Evolutionary conservation across 2,888 invertebrate genomes (phyloP).

Genomic region (Eupsilia transversa): DNA sequence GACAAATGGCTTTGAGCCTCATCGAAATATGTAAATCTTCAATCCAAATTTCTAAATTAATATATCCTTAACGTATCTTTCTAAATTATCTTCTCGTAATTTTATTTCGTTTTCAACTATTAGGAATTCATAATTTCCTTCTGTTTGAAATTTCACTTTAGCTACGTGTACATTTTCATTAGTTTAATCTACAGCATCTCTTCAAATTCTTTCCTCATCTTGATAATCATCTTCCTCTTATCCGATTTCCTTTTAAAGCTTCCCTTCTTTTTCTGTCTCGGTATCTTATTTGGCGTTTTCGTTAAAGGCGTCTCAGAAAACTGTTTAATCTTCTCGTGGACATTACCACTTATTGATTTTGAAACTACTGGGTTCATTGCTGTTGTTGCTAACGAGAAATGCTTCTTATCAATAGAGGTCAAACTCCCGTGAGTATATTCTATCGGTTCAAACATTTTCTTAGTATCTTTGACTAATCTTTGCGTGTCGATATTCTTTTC

Average conservation of each 20-base stretch:
- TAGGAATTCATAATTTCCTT: background rate
- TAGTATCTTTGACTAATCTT: slow-evolving; percentile 80
- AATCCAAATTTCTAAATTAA: slow-evolving; percentile 28
- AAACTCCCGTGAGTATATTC: slow-evolving; percentile 74
- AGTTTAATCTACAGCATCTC: slow-evolving; percentile 77
- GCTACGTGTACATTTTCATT: background rate
- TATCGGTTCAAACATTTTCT: slow-evolving; percentile 81
- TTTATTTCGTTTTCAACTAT: slow-evolving; percentile 5
- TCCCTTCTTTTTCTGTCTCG: slow-evolving; percentile 80
- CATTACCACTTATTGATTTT: slow-evolving; percentile 81
- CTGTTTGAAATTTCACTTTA: background rate
- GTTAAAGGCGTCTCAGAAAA: slow-evolving; percentile 78
- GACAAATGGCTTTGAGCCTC: slow-evolving; percentile 54
- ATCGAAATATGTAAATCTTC: slow-evolving; percentile 41
- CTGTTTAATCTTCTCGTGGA: slow-evolving; percentile 86
- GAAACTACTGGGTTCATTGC: slow-evolving; percentile 73
- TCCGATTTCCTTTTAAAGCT: slow-evolving; percentile 82
- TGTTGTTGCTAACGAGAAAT: slow-evolving; percentile 72
- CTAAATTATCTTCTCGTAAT: slow-evolving; percentile 30
- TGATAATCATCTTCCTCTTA: slow-evolving; percentile 80
- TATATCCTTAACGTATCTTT: slow-evolving; percentile 24
- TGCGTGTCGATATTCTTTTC: slow-evolving; percentile 67
- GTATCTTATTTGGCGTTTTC: slow-evolving; percentile 77
- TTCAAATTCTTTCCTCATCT: slow-evolving; percentile 86
- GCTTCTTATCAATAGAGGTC: slow-evolving; percentile 75